Conservation (phyloP, 2,888 invertebrate genomes). For the Ellobium chinense region DNA sequence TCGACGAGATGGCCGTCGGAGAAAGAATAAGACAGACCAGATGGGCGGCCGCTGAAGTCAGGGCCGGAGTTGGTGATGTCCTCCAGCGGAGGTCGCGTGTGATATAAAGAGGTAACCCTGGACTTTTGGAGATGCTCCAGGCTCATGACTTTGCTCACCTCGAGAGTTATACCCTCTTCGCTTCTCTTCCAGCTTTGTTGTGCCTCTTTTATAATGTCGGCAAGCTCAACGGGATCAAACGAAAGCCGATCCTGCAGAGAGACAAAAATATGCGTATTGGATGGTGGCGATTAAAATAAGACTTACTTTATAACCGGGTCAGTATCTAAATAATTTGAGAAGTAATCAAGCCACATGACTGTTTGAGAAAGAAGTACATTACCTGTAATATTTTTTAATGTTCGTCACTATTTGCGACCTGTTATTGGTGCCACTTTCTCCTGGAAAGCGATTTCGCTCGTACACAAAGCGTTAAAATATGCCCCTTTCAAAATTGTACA, state of each 20-base stretch:
- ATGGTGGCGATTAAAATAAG: too few species aligned
- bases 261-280: too few species aligned
- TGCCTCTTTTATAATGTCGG: conserved; percentile 38
- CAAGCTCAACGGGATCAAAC: conserved; percentile 32
- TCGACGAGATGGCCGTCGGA: conserved; percentile 23
- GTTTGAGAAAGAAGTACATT: too few species aligned
- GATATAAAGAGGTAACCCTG: conserved; percentile 38
- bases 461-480: too few species aligned
- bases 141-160: conserved; percentile 43
- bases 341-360: too few species aligned
- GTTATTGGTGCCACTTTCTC: too few species aligned
- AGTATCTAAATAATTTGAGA: too few species aligned
- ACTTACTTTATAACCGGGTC: too few species aligned
- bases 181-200: conserved; percentile 36
- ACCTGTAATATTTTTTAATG: too few species aligned
- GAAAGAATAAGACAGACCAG: conserved; percentile 2
- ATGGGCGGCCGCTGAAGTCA: not conserved
- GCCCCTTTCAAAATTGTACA: too few species aligned
- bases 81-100: not conserved
- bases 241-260: conserved; percentile 14
- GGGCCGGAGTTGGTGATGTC: not conserved
- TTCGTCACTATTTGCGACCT: too few species aligned
- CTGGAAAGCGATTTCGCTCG: too few species aligned
- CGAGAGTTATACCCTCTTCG: conserved; percentile 27
- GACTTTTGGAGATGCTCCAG: conserved; percentile 19